These are phyloP conservation scores for Pogona vitticeps DNA, from an alignment of 2,113 vertebrate genomes.

Conservation along the genomic window DNA sequence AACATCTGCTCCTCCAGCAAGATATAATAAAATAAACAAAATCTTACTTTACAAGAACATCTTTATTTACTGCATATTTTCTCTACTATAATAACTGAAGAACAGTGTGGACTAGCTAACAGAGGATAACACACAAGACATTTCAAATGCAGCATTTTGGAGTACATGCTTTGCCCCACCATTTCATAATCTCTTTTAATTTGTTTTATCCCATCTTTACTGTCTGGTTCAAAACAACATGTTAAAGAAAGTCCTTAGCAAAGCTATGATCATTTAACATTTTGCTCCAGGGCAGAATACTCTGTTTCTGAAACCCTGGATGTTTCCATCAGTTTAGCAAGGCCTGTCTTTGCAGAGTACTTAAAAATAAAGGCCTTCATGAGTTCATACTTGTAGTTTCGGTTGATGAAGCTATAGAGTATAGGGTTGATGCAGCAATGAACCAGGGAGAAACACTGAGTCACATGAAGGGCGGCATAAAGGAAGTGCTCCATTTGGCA, in stretches of 20 bases:
- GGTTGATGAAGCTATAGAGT: conserved; percentile 89
- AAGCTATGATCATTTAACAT: conserved; percentile 67
- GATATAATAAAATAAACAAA: not conserved
- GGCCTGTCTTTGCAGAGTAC: conserved; percentile 90
- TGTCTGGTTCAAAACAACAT: not conserved
- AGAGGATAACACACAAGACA: conserved; percentile 31
- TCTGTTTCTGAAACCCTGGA: conserved; percentile 84
- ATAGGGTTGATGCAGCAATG: conserved; percentile 92
- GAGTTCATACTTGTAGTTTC: conserved; percentile 89
- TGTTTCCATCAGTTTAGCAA: conserved; percentile 86
- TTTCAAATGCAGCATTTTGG: conserved; percentile 49
- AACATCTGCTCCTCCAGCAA: conserved; percentile 18
- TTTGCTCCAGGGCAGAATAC: conserved; percentile 86
- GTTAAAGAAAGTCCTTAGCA: rapidly evolving
- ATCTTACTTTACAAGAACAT: conserved; percentile 27
- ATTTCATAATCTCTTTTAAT: conserved; percentile 34
- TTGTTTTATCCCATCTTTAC: conserved; percentile 26
- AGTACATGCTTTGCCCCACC: conserved; percentile 49
- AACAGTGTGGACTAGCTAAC: conserved; percentile 3
- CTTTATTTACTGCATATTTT: conserved; percentile 26
- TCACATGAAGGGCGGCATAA: conserved; percentile 83
- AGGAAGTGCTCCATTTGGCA: conserved; percentile 88
- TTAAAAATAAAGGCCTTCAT: conserved; percentile 95
- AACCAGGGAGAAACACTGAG: conserved; percentile 87
- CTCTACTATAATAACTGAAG: conserved; percentile 18